Evolutionary conservation across 2,113 vertebrate species (phyloP), one percentile per base, ranked within the genome.

Genomic region (Connochaetes taurinus): DNA sequence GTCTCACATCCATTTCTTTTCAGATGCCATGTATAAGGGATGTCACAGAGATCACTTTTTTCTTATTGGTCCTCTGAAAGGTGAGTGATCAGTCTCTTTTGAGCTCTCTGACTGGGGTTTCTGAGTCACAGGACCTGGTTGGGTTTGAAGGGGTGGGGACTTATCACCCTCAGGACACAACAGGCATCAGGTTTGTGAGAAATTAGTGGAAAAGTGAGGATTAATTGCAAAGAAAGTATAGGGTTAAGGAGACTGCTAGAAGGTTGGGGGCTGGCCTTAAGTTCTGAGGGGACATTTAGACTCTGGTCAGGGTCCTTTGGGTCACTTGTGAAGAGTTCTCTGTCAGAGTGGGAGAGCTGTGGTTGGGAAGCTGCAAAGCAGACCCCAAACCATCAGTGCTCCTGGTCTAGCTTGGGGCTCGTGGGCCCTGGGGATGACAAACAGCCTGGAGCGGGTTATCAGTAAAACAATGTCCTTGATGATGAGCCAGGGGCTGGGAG

Each of bases 271-370:
- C 21, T 29, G 17, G 21, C 29, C 11, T 40, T 50, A 5, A 12
- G 11, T 53, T 82, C 31, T 0, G 4, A 19, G 7, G 25, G 10
- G 81, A 55, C 13, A 2, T 17, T 25, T 16, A 10, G 62, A 40
- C 36, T 21, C 33, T 25, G 85, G 12, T 33, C 57, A 0, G 1
- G 3, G 62, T 60, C 47, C 15, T 25, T 7, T 14, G 12, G 64
- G 13, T 45, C 2, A 4, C 19, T 47, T 6, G 17, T 27, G 36
- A 76, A 4, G 45, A 21, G n/a, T 14, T 33, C 45, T 21, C 36
- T 40, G 43, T 33, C 29, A 15, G 2, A 1, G 0, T 33, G 19
- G 62, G 31, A 10, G 43, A 0, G 10, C 29, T 13, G 14, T 2
- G 50, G 6, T n/a, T 1, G 6, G 17, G 71, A 64, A 64, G 47